phyloP scores from a whole-genome alignment of 2,113 vertebrate genomes.

The Motacilla alba region DNA sequence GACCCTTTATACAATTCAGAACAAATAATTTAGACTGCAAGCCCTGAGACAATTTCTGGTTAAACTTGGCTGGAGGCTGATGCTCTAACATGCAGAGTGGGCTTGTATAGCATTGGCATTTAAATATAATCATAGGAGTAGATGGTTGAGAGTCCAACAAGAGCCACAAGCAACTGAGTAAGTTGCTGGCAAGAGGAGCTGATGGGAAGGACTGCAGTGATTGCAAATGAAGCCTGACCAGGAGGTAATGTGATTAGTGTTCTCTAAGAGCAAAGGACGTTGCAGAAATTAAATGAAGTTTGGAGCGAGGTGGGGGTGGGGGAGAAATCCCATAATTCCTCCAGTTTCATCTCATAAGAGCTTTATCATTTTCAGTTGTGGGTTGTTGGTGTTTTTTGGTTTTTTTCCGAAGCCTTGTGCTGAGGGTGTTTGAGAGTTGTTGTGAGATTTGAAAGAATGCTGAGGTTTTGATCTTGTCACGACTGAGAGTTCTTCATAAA shows the following conservation, averaged over 20 bases:
- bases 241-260: slow-evolving; percentile 13
- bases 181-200: neutral
- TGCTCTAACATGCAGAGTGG: neutral
- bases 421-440: slow-evolving; percentile 55
- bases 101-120: neutral
- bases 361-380: slow-evolving; percentile 46
- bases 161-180: neutral
- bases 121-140: neutral
- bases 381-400: neutral
- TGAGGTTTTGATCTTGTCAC: slow-evolving; percentile 74
- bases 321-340: slow-evolving; percentile 16
- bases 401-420: neutral
- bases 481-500: slow-evolving; percentile 63
- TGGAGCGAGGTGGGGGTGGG: neutral
- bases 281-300: slow-evolving; percentile 39
- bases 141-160: slow-evolving; percentile 23
- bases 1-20: neutral
- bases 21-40: neutral
- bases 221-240: slow-evolving; percentile 50
- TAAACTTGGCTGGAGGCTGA: neutral
- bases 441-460: slow-evolving; percentile 72
- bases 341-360: slow-evolving; percentile 34
- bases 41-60: neutral
- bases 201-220: neutral
- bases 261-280: slow-evolving; percentile 2